Percentiles rank a stretch among this genome's conserved stretches.
phyloP scores from a whole-genome alignment of 2,797 vertebrate genomes.

The Melanotaenia maccullochi region DNA sequence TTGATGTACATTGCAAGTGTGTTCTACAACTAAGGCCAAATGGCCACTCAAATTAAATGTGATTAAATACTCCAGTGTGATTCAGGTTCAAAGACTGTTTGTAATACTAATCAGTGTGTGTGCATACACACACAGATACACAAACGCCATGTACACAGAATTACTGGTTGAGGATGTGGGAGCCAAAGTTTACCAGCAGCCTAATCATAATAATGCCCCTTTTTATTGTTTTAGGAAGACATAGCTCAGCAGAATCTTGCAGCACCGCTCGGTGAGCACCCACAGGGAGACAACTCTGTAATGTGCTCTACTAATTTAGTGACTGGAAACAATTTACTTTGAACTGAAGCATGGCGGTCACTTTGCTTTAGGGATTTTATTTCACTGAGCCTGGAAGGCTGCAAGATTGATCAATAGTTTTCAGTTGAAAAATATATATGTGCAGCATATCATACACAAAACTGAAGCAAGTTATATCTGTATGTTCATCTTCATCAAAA shows the following conservation, averaged over 20 bases:
- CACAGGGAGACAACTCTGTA: slow-evolving; percentile 55
- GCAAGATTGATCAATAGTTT: slow-evolving; percentile 10
- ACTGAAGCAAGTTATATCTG: too few relatives aligned
- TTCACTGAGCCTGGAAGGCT: slow-evolving; percentile 9
- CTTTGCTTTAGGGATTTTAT: slow-evolving; percentile 51
- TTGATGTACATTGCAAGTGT: slow-evolving; percentile 57
- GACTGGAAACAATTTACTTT: slow-evolving; percentile 74
- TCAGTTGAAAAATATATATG: neutral
- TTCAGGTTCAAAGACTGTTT: slow-evolving; percentile 69
- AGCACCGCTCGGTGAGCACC: slow-evolving; percentile 54
- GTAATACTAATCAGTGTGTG: slow-evolving; percentile 66
- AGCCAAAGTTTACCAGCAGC: slow-evolving; percentile 71
- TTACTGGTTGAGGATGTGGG: slow-evolving; percentile 72
- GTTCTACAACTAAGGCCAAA: slow-evolving; percentile 62
- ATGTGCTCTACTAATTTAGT: slow-evolving; percentile 67
- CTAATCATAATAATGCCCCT: slow-evolving; percentile 80
- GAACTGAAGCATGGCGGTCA: slow-evolving; percentile 57
- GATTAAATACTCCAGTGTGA: slow-evolving; percentile 74
- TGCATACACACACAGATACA: slow-evolving; percentile 24
- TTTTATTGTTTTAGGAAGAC: slow-evolving; percentile 83
- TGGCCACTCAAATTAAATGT: slow-evolving; percentile 72
- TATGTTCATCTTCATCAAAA: too few relatives aligned
- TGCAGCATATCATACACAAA: too few relatives aligned
- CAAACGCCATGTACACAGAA: slow-evolving; percentile 25
- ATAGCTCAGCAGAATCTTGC: slow-evolving; percentile 75